Evolutionary conservation across 2,888 invertebrate species (phyloP), one percentile per base, ranked within the genome.

Genomic region (Chrysotoxum bicinctum): DNA sequence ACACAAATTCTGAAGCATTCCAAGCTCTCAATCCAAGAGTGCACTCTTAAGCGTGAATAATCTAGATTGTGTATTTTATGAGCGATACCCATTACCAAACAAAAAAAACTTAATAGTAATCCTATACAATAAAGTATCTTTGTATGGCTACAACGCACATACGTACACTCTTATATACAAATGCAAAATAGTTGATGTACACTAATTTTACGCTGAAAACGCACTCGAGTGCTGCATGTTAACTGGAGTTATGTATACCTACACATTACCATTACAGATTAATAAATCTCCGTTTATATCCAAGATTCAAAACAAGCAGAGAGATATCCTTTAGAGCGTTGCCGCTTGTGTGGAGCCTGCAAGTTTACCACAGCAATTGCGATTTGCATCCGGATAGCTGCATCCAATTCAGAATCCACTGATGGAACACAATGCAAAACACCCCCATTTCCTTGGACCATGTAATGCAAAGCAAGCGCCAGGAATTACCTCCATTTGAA

Each of bases 401-500:
- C 69, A 69, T 72, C 45, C 82, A 78, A 62, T 62, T 16, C 79
- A 37, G 37, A 66, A 50, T 45, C n/a, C 23, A 50, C 66, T 50
- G 23, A 50, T 50, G 48, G 19, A 48, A 43, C 5, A 43, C 62
- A 43, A 19, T 40, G 43, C 50, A 52, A 19, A 21, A 50, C 16
- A 16, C 37, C 14, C 66, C 58, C 19, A 3, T n/a, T 3, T 60
- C 19, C 10, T 23, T 40, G 10, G 35, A n/a, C 30, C 40, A 52
- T 70, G 60, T 76, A 85, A 85, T 76, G 81, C 73, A 77, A 76
- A 73, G 76, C 81, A 68, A 73, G 76, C 81, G 60, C 66, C 56
- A 76, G 77, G 77, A 82, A 86, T 86, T 86, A 86, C 82, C 86
- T 76, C 86, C 56, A 78, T 86, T 86, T 86, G 86, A 86, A 86